Base-by-base conservation (phyloP, 2,888 invertebrate species). In the Stenurella melanura region DNA sequence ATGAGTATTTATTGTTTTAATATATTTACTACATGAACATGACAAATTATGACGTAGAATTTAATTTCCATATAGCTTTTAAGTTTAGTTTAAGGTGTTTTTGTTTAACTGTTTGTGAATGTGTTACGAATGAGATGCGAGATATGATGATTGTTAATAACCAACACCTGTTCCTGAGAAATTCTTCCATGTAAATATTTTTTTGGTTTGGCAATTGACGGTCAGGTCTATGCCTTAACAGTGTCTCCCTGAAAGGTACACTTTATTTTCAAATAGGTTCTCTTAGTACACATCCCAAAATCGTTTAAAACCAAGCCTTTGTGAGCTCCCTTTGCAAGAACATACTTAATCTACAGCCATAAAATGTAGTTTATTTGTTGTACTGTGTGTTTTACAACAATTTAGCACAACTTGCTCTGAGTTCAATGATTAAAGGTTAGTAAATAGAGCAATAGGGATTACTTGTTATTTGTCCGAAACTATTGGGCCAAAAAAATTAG, bases 281-380 rank as follows among this genome's bases (percentile, higher is more conserved):
- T 70, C 71, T 54, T 19, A 72, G 72, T 72, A 72, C 72, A 72
- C 72, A 72, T 72, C 72, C 72, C 72, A 72, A 72, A 63, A 72
- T 72, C 72, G 72, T 72, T 71, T 10, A 56, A 72, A 72, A 61
- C 72, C 61, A 58, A 63, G 72, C 72, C 72, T 30, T 17, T 54
- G 54, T 9, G 15, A 50, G 17, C 26, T 50, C 54, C 26, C 7
- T 26, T 34, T 12, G 34, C 61, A 26, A 38, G 26, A 60, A 70
- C 60, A 21, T 42, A 60, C 70, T 42, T 50, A 19, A 19, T 42
- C 60, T 70, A 58, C 19, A 38, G 9, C 60, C 26, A 26, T 10
- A 61, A 0, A 15, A 26, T 4, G 4, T 3, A 26, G 21, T 26
- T 26, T 26, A 26, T 26, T 26, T 26, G 30, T 34, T 34, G 9